Conservation (phyloP, 2,888 invertebrate genomes). For the Pseudococcus longispinus region DNA sequence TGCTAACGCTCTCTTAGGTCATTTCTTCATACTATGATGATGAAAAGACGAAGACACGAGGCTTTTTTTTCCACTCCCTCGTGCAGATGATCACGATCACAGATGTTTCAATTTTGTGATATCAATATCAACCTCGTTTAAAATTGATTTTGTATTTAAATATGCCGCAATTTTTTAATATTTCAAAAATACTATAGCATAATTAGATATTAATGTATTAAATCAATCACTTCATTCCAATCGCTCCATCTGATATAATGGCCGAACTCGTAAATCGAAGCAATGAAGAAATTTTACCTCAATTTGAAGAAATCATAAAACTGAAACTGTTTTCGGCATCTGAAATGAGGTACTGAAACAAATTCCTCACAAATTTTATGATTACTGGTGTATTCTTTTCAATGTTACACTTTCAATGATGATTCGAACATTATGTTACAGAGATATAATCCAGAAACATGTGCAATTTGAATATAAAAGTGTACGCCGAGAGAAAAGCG, state of each 20-base stretch:
- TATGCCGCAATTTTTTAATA: slow-evolving; percentile 12
- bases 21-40: no score
- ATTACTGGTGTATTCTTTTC: not conserved
- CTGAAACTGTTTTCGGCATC: slow-evolving; percentile 48
- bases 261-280: slow-evolving; percentile 49
- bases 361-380: not conserved
- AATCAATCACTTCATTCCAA: not conserved
- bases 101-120: not conserved
- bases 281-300: slow-evolving; percentile 49
- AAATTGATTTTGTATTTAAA: not conserved
- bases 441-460: slow-evolving; percentile 48
- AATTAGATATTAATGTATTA: not conserved
- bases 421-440: not conserved
- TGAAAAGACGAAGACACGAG: not conserved
- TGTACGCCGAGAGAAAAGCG: slow-evolving; percentile 41
- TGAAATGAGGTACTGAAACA: slow-evolving; percentile 46
- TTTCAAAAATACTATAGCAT: not conserved
- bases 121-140: not conserved
- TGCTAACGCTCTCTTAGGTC: no score
- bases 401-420: not conserved
- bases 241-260: not conserved
- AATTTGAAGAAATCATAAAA: slow-evolving; percentile 49
- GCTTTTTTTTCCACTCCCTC: not conserved
- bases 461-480: slow-evolving; percentile 46
- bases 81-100: not conserved